Percentiles rank a stretch among this genome's conserved stretches.
Conservation (phyloP, 2,888 invertebrate genomes). For the Zootermopsis nevadensis region DNA sequence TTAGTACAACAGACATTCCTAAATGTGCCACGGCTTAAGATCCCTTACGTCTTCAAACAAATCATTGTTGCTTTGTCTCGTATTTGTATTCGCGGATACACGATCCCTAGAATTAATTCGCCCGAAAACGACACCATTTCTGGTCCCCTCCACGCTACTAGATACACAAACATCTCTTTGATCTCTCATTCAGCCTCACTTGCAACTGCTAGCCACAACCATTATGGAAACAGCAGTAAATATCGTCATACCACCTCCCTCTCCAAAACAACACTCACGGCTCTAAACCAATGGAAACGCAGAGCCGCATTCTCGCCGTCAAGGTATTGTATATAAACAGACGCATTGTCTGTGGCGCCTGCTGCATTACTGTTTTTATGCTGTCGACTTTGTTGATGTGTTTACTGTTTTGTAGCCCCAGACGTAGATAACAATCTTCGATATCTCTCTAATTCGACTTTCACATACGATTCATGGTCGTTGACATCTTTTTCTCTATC, state of each 20-base stretch:
- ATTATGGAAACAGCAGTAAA: not conserved
- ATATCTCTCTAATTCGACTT: not conserved
- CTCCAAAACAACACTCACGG: not conserved
- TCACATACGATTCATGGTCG: not conserved
- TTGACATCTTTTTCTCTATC: no score
- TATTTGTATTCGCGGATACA: not conserved
- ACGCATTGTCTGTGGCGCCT: not conserved
- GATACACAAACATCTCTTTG: not conserved
- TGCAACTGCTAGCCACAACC: not conserved
- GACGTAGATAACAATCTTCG: no score
- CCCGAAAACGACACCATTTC: no score
- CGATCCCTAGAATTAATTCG: not conserved
- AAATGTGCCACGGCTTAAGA: not conserved
- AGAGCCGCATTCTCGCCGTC: not conserved
- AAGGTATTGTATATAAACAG: not conserved
- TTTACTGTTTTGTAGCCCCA: no score
- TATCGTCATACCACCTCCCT: not conserved
- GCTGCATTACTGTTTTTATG: no score
- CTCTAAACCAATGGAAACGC: not conserved
- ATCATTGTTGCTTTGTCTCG: not conserved
- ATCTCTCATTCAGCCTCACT: not conserved
- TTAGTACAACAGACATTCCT: no score
- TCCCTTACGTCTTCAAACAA: not conserved
- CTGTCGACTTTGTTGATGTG: no score
- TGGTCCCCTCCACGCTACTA: not conserved